Base-by-base conservation (phyloP, 2,888 invertebrate species). In the Pyrocoelia pectoralis region DNA sequence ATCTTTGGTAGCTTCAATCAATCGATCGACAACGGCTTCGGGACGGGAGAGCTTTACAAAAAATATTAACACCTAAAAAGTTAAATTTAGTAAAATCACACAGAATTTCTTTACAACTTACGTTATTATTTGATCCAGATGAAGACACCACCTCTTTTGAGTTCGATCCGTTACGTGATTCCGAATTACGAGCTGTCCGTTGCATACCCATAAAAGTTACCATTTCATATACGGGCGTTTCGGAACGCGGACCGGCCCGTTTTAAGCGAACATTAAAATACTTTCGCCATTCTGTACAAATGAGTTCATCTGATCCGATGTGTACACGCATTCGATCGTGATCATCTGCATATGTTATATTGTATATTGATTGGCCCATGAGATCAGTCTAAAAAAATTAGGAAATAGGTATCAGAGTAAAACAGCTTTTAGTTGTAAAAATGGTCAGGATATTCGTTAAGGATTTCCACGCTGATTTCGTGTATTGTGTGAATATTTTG, bases 331-430 rank as follows among this genome's bases (percentile, higher is more conserved):
- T 82, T 72, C 88, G 87, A 48, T 89, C 89, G 72, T 91, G 91
- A 80, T 97, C 90, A 75, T 90, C 87, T n/a, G 88, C 84, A 80
- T 93, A 91, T 41, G 93, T 87, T 80, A 94, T 92, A 75, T 91
- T 89, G 83, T 90, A 90, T 79, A 97, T 80, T 72, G 89, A 92
- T 81, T 91, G 89, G 12, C 92, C 92, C 78, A 95, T 86, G 70
- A 95, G 84, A 79, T 96, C 95, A 74, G 91, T 88, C 90, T 95
- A 85, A 15, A 84, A 83, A 28, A 15, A 43, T 43, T 43, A 24
- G 24, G 24, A 24, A 6, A 24, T 3, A 24, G 6, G 6, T 3
- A 6, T 3, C 24, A 6, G 6, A 24, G 24, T 3, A 24, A n/a
- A n/a, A n/a, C n/a, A n/a, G n/a, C n/a, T n/a, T n/a, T n/a, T n/a